Evolutionary conservation across 2,113 vertebrate species (phyloP), one percentile per base, ranked within the genome.

Genomic region (Peucedramus taeniatus): DNA sequence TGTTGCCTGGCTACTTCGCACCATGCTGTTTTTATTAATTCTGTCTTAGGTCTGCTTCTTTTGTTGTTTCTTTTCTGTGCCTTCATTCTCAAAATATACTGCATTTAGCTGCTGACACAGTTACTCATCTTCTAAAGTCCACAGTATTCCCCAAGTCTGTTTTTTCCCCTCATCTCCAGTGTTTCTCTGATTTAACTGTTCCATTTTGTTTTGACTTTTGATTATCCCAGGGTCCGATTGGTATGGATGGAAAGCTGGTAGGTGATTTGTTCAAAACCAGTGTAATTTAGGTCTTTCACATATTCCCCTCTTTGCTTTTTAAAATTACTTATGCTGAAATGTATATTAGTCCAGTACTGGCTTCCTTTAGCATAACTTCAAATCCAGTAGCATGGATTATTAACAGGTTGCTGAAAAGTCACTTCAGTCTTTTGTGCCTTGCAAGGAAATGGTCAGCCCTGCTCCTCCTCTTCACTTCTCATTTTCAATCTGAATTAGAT

Each of bases 1-100:
- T 98, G 88, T 97, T 98, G 97, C 68, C 97, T 98, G 97, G 96
- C 97, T 95, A 76, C 91, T 97, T 98, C 83, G 97, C 65, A 91
- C 97, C 96, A 63, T 54, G 10, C 94, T 97, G 91, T 95, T 98
- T 97, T 97, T 96, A 98, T 98, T 98, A 98, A 80, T 96, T 40
- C 66, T 83, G 28, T 94, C 61, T 74, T 60, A 87, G 90, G 95
- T 97, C 96, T 91, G 81, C 93, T 96, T 96, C 96, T 97, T 97
- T 87, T 96, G 47, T 84, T 96, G 77, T 95, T 97, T 96, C 96
- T 97, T 97, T 97, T 92, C 89, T 97, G 97, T 97, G 64, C 28
- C 18, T 42, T 95, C 64, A 30, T 89, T 94, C 87, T 97, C 97
- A 96, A 90, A 74, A 50, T 95, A 76, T 72, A 71, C 63, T 80